Evolutionary conservation across 2,113 vertebrate genomes (phyloP).

Genomic region (Daphoenositta chrysoptera): DNA sequence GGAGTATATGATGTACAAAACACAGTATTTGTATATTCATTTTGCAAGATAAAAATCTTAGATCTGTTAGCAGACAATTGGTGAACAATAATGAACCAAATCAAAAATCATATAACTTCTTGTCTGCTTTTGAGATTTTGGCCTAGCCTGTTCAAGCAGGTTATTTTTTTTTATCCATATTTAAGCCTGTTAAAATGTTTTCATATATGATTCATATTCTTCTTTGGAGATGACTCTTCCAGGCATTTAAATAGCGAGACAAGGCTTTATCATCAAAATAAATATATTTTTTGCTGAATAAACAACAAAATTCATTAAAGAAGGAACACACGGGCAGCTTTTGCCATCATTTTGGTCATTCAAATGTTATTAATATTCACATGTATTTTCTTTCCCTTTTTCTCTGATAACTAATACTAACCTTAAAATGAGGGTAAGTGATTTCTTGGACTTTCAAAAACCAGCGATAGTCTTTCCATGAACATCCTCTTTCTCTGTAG

Average conservation of each 20-base stretch:
- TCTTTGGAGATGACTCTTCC: not conserved
- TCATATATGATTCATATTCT: not conserved
- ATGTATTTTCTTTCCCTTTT: not conserved
- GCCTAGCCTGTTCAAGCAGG: not conserved
- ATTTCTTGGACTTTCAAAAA: not conserved
- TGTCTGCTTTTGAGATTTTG: not conserved
- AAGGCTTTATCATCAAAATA: not conserved
- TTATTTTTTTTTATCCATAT: not conserved
- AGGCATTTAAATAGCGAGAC: not conserved
- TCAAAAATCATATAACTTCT: not conserved
- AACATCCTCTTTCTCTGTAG: not conserved
- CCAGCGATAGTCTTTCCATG: not conserved
- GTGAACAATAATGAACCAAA: not conserved
- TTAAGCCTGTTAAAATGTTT: not conserved
- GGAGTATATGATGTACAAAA: not conserved
- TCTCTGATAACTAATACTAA: not conserved
- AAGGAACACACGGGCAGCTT: not conserved
- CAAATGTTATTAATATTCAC: not conserved
- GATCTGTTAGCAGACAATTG: not conserved
- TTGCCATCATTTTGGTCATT: not conserved
- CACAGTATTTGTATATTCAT: not conserved
- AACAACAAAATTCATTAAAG: not conserved
- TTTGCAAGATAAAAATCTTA: constrained; percentile 32
- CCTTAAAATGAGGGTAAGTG: not conserved
- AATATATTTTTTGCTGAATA: not conserved